A percentile compares a stretch with the other conserved stretches of the same genome.
phyloP scores from a whole-genome alignment of 1,140 invertebrate genomes.

The Drosophila teissieri region DNA sequence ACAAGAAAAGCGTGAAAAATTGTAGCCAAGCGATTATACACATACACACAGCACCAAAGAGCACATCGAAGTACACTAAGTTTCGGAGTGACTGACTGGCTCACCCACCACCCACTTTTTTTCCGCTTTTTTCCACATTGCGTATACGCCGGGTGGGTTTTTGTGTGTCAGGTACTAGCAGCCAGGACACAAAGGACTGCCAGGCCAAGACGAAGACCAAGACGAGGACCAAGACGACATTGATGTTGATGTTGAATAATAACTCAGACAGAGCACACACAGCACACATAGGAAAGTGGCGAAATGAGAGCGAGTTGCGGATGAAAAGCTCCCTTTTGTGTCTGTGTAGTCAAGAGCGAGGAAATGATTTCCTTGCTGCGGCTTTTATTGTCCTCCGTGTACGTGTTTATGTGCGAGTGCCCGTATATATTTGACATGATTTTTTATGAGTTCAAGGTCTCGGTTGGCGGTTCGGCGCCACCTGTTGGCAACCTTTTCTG shows the following conservation, averaged over 20 bases:
- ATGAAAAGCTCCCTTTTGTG: slow-evolving; percentile 21
- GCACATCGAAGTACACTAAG: slow-evolving; percentile 67
- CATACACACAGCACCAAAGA: slow-evolving; percentile 1
- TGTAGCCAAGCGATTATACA: slow-evolving; percentile 24
- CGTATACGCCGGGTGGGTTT: slow-evolving; percentile 58
- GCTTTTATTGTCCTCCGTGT: slow-evolving; percentile 67
- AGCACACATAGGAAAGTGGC: not conserved
- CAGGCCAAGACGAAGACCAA: slow-evolving; percentile 11
- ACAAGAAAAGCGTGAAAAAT: slow-evolving; percentile 22
- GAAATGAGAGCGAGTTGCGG: slow-evolving; percentile 2
- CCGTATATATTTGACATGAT: slow-evolving; percentile 71
- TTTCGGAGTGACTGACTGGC: slow-evolving; percentile 23
- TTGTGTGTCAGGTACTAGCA: slow-evolving; percentile 37
- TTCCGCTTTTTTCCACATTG: slow-evolving; percentile 50
- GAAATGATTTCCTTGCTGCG: slow-evolving; percentile 77
- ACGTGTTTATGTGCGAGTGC: slow-evolving; percentile 38
- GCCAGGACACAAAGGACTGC: slow-evolving; percentile 37
- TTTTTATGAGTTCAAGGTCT: slow-evolving; percentile 84
- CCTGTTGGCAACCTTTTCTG: slow-evolving; percentile 63
- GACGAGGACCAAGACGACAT: slow-evolving; percentile 72
- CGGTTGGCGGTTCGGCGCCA: slow-evolving; percentile 57
- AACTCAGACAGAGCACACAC: slow-evolving; percentile 50
- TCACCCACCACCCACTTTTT: not conserved
- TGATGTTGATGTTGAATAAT: slow-evolving; percentile 80
- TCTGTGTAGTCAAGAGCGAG: slow-evolving; percentile 62